A percentile compares a stretch with the other conserved stretches of the same genome.
These are phyloP conservation scores for Eupelmus urozonus DNA, from an alignment of 2,888 invertebrate genomes.

Conservation along the genomic window DNA sequence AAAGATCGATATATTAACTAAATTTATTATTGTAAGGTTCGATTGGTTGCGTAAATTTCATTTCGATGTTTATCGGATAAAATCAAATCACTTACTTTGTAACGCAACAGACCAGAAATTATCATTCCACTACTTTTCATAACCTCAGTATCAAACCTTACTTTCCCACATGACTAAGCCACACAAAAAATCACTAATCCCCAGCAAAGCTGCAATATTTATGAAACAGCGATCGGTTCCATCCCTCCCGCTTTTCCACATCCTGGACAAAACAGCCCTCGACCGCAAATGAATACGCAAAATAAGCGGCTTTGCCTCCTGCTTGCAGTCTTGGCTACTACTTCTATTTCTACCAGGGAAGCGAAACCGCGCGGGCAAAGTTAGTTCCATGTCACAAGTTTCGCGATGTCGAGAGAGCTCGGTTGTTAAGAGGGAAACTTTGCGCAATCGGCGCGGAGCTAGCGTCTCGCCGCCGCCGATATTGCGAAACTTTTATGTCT, in stretches of 20 bases:
- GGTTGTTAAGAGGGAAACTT: conserved; percentile 42
- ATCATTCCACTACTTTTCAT: no score
- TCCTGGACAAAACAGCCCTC: background rate
- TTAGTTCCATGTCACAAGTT: conserved; percentile 33
- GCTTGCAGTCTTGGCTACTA: background rate
- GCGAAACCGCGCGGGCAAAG: conserved; percentile 40
- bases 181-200: background rate
- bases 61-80: no score
- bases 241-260: background rate
- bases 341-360: background rate
- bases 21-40: no score
- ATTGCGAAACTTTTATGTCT: conserved; percentile 37
- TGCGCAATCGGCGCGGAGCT: conserved; percentile 21
- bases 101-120: no score
- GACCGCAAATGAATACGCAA: conserved; percentile 54
- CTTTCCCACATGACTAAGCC: no score
- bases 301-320: no score
- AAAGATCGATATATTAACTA: no score
- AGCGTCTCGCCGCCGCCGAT: background rate
- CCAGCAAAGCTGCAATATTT: background rate
- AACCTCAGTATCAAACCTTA: no score
- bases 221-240: conserved; percentile 28
- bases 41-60: no score
- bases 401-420: conserved; percentile 13
- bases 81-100: no score